Conservation (phyloP, 2,888 invertebrate species). For the Lycia hirtaria region DNA sequence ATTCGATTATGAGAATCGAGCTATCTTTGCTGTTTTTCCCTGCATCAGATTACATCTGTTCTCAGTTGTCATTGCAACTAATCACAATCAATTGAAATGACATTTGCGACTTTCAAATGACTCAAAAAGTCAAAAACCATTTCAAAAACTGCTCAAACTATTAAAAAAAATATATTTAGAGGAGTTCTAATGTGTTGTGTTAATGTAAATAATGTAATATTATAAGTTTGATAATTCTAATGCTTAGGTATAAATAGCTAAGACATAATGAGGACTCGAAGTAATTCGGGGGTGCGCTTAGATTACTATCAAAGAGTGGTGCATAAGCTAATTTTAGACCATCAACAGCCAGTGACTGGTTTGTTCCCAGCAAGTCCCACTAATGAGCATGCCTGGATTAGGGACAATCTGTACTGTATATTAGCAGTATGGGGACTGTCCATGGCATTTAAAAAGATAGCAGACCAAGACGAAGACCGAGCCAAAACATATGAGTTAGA, state of each 20-base stretch:
- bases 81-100: conserved; percentile 27
- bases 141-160: too few species aligned
- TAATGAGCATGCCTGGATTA: conserved; percentile 98
- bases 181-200: conserved; percentile 3
- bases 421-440: conserved; percentile 99
- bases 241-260: background rate
- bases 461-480: conserved; percentile 99
- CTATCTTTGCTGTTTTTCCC: too few species aligned
- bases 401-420: conserved; percentile 99
- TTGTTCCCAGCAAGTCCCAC: conserved; percentile 95
- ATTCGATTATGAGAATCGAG: too few species aligned
- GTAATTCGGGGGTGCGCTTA: conserved; percentile 96
- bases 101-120: conserved; percentile 77
- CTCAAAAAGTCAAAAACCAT: conserved; percentile 40
- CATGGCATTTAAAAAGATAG: conserved; percentile 99
- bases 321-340: conserved; percentile 95
- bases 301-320: conserved; percentile 98
- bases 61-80: background rate
- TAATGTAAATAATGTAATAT: conserved; percentile 2
- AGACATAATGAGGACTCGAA: conserved; percentile 91
- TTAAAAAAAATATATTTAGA: too few species aligned
- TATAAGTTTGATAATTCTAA: background rate
- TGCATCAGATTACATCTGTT: too few species aligned
- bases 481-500: conserved; percentile 99
- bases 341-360: conserved; percentile 98